phyloP scores from a whole-genome alignment of 2,113 vertebrate genomes.

The Prunella himalayana region DNA sequence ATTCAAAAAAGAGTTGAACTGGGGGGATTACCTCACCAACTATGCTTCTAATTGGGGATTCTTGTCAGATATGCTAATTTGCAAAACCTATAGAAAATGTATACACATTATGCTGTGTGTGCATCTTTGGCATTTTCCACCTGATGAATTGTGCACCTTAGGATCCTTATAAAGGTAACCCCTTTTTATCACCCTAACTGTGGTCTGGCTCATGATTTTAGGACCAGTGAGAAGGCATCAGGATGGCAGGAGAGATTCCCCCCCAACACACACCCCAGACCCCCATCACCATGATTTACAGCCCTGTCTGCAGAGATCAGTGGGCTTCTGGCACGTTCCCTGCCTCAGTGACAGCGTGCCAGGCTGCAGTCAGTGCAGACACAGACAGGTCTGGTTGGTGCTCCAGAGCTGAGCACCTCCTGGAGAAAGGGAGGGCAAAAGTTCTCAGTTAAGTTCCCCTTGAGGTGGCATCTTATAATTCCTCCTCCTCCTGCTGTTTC shows the following conservation, averaged over 20 bases:
- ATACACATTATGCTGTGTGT: background rate
- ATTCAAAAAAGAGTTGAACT: background rate
- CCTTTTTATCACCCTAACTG: too few species aligned
- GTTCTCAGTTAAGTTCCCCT: background rate
- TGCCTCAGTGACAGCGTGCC: background rate
- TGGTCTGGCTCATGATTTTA: background rate
- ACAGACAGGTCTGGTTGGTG: background rate
- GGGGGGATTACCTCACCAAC: background rate
- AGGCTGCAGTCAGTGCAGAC: background rate
- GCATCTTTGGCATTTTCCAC: fast-evolving
- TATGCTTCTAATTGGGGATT: background rate
- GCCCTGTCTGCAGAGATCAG: background rate
- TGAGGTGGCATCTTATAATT: background rate
- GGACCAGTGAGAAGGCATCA: background rate
- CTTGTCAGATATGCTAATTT: background rate
- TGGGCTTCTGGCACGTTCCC: background rate
- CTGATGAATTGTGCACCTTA: fast-evolving
- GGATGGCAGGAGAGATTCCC: background rate
- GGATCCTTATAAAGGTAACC: background rate
- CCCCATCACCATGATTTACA: background rate
- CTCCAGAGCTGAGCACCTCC: background rate
- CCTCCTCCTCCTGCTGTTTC: background rate
- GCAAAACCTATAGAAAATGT: background rate
- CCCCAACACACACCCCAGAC: background rate
- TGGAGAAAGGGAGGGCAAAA: background rate